Evolutionary conservation across 2,888 invertebrate genomes (phyloP), one percentile per base, ranked within the genome.

Genomic region (Apodemia mormo): DNA sequence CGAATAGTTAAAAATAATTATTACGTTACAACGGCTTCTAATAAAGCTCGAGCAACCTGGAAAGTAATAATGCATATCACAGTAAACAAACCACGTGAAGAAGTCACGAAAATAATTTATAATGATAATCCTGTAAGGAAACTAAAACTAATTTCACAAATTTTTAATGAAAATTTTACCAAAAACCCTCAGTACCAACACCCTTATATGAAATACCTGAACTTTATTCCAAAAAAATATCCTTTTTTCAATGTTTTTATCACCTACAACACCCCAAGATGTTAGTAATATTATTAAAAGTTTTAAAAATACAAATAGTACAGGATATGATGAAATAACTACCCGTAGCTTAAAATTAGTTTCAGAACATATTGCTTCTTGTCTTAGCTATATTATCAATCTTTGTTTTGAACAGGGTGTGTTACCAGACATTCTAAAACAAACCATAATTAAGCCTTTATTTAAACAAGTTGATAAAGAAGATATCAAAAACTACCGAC

Each of bases 401-500:
- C 56, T 56, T 56, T 56, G 56, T 29, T 56, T 56, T 29, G 56
- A 56, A 29, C 56, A 56, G 9, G 56, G 56, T 9, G 29, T 56
- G 5, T 29, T 14, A 14, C 49, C 49, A 5, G 49, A 49, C 3
- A 14, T 49, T 49, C 14, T 49, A 4, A 49, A 49, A 7, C 29
- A 2, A 29, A 56, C 56, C 8, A 4, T 56, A 56, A 56, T 56
- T 9, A 56, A 56, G 8, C 29, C 56, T 4, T 30, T 58, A 30
- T 58, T 58, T 58, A 58, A 58, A 58, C 14, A 58, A 30, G 58
- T 10, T 12, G 30, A 58, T 30, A 58, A 29, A 58, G 30, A 30
- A 9, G 58, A 58, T 29, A 10, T 56, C 14, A 56, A 56, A 29
- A 29, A 9, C 56, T 56, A 56, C 5, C 22, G 56, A 56, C 56